Evolutionary conservation across 2,113 vertebrate genomes (phyloP), one percentile per base, ranked within the genome.

Genomic region (Pardalotus punctatus): DNA sequence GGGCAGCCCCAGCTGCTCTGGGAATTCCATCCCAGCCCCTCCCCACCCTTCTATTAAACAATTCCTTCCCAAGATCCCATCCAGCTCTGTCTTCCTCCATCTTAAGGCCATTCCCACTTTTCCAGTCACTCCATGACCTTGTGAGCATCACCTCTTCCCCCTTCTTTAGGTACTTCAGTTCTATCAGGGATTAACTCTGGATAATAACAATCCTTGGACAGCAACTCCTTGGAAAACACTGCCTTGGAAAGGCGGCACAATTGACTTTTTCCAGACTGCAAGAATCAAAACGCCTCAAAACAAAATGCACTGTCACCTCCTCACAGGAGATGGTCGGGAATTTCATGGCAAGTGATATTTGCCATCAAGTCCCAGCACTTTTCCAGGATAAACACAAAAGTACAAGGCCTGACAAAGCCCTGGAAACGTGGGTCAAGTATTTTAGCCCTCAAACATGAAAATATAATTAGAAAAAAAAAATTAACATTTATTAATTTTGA

Each of bases 301-400:
- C 16, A 42, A 91, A 43, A 56, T 58, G 19, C 43, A 56, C 3
- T 18, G 25, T 74, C 77, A 47, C 19, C 60, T 36, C 9, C 22
- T 60, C 9, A 10, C 14, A 1, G 3, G 17, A 51, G 42, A 54
- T 27, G 15, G 51, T 25, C 0, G 0, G 24, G 69, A 78, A 74
- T 86, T 86, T 36, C 56, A 43, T 12, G 5, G 16, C 4, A 57
- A 12, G 7, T 67, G 22, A 11, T 22, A 14, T 67, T 84, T 81
- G 25, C 57, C 9, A 6, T 29, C 40, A 35, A 81, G 12, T 51
- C 28, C 31, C 56, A 79, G 61, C 33, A 36, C 14, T 58, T 56
- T 21, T 66, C 47, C 38, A 74, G 31, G 40, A 51, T 31, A 8
- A 35, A 27, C 25, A 25, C 33, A 38, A 62, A 88, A 77, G 17